Percentiles rank a stretch among this genome's conserved stretches.
phyloP scores from a whole-genome alignment of 2,888 invertebrate species.

The Endotricha flammealis region DNA sequence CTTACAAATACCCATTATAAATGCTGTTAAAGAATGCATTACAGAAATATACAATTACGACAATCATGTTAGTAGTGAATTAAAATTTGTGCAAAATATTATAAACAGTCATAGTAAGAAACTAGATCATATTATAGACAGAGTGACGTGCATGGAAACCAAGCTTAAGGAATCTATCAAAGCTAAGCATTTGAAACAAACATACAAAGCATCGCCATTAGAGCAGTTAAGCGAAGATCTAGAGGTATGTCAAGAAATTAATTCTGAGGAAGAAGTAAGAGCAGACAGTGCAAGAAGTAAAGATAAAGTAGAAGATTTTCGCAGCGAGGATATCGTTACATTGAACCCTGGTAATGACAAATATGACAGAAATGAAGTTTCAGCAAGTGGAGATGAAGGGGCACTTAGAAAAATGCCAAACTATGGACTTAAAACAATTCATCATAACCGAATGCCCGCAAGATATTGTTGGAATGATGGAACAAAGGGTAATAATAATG shows the following conservation, averaged over 20 bases:
- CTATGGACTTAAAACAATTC: slow-evolving; percentile 37
- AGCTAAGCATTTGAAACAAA: slow-evolving; percentile 17
- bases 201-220: slow-evolving; percentile 39
- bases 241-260: slow-evolving; percentile 31
- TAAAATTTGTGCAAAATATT: slow-evolving; percentile 35
- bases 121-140: slow-evolving; percentile 48
- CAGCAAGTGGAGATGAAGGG: slow-evolving; percentile 39
- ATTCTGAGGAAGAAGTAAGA: slow-evolving; percentile 45
- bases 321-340: slow-evolving; percentile 18
- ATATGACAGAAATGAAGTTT: slow-evolving; percentile 19
- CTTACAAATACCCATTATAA: slow-evolving; percentile 50
- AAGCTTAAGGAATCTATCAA: slow-evolving; percentile 27
- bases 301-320: too few species aligned
- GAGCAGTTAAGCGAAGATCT: slow-evolving; percentile 52
- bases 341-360: slow-evolving; percentile 15
- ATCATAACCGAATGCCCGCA: slow-evolving; percentile 46
- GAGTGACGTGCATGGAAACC: slow-evolving; percentile 46
- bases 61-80: slow-evolving; percentile 29
- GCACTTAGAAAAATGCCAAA: slow-evolving; percentile 10
- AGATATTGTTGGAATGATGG: slow-evolving; percentile 66
- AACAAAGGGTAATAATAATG: slow-evolving; percentile 22
- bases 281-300: slow-evolving; percentile 28
- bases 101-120: slow-evolving; percentile 41
- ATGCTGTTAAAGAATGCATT: slow-evolving; percentile 51
- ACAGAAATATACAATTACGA: slow-evolving; percentile 32